phyloP scores from a whole-genome alignment of 2,888 invertebrate genomes.

The Eustalomyia histrio region DNA sequence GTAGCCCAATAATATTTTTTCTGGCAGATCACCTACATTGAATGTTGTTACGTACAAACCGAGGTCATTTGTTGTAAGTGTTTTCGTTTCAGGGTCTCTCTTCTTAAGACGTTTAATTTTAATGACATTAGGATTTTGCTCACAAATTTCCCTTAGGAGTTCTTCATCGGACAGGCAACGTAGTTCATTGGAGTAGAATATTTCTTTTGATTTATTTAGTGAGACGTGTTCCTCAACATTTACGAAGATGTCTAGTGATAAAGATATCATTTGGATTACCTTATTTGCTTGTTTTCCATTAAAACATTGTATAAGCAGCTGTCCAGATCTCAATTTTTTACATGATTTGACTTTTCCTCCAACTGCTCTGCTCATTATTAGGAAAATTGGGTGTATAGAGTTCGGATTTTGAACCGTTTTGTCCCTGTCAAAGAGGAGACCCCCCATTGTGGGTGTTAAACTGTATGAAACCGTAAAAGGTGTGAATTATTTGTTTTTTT shows the following conservation, averaged over 20 bases:
- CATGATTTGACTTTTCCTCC: not conserved
- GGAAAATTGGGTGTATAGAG: not conserved
- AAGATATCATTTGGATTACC: too few species aligned
- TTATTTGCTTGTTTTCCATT: too few species aligned
- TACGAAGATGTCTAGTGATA: not conserved
- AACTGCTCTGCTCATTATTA: not conserved
- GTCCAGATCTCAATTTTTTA: too few species aligned
- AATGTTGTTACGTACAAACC: too few species aligned
- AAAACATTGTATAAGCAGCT: not conserved
- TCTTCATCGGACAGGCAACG: not conserved
- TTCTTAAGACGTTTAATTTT: too few species aligned
- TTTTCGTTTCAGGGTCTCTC: too few species aligned
- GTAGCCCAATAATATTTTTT: too few species aligned
- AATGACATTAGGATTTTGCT: constrained; percentile 11
- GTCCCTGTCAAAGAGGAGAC: not conserved
- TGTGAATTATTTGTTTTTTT: too few species aligned
- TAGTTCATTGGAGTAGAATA: not conserved
- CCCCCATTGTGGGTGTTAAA: constrained; percentile 12
- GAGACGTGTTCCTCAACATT: too few species aligned
- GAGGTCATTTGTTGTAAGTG: too few species aligned
- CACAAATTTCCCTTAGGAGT: not conserved
- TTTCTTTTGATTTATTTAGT: not conserved
- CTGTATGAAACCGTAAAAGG: too few species aligned
- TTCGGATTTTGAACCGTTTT: not conserved
- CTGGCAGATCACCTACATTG: too few species aligned